Conservation (phyloP, 2,797 vertebrate genomes). For the Masticophis lateralis region DNA sequence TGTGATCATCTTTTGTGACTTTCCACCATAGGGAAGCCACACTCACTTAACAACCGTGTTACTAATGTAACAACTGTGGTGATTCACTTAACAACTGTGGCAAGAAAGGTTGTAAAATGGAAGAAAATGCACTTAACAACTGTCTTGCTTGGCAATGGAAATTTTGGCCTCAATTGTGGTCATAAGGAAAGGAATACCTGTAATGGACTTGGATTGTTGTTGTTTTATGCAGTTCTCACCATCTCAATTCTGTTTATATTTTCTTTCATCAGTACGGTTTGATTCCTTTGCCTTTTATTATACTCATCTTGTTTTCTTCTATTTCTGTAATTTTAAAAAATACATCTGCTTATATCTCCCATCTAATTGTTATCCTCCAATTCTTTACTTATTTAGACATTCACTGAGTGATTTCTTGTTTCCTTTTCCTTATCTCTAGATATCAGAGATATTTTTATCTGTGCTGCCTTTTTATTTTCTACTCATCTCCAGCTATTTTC, state of each 20-base stretch:
- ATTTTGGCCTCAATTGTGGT: neutral
- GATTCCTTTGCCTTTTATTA: neutral
- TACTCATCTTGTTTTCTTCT: neutral
- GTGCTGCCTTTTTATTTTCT: neutral
- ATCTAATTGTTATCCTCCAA: neutral
- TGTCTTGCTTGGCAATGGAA: neutral
- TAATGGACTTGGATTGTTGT: neutral
- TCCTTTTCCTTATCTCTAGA: neutral
- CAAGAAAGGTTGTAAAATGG: neutral
- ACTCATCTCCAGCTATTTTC: neutral
- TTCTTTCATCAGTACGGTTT: neutral
- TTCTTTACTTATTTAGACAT: neutral
- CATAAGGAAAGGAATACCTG: neutral
- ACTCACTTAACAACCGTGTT: neutral
- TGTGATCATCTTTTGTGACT: neutral
- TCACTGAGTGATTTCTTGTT: neutral
- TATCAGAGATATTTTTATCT: neutral
- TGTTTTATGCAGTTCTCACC: neutral
- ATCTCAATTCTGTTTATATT: neutral
- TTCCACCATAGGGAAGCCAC: neutral
- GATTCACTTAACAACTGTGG: neutral
- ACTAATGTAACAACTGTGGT: neutral
- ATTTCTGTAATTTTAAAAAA: neutral
- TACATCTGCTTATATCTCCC: neutral
- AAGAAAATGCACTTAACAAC: neutral